These are phyloP conservation scores for Chrysotoxum bicinctum DNA, from an alignment of 2,888 invertebrate genomes.

Conservation along the genomic window DNA sequence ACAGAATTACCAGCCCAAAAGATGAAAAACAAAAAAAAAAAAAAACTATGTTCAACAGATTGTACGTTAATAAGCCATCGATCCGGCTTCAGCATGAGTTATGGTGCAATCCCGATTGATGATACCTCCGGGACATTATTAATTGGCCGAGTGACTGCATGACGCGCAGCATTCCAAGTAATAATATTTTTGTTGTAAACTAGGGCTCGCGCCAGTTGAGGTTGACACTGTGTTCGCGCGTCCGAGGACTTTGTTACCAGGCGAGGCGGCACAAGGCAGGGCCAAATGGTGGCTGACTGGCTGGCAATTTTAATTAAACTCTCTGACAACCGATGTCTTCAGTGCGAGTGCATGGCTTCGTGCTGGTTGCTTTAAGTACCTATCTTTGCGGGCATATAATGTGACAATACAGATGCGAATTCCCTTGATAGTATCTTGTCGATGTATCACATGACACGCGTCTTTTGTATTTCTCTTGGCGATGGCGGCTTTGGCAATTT, in stretches of 20 bases:
- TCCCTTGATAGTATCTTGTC: conserved; percentile 60
- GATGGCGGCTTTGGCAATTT: background rate
- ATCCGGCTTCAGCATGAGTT: conserved; percentile 66
- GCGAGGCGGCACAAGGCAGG: background rate
- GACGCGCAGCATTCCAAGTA: conserved; percentile 57
- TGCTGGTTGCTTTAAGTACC: conserved; percentile 1
- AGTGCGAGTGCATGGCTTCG: conserved; percentile 42
- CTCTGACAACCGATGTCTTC: conserved; percentile 59
- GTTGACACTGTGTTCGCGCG: conserved; percentile 52
- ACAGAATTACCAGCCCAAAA: conserved; percentile 27
- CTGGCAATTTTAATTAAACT: conserved; percentile 71
- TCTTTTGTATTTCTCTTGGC: background rate
- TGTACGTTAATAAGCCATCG: conserved; percentile 67
- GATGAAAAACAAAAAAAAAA: conserved; percentile 4
- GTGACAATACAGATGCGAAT: conserved; percentile 47
- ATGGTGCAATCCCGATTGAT: conserved; percentile 69
- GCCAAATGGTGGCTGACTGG: conserved; percentile 54
- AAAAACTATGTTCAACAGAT: conserved; percentile 42
- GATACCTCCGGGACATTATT: conserved; percentile 69
- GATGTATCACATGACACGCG: conserved; percentile 72
- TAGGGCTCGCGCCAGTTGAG: conserved; percentile 61
- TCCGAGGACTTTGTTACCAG: background rate
- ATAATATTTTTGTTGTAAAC: conserved; percentile 68
- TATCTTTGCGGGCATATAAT: conserved; percentile 12
- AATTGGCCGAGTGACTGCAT: conserved; percentile 64